Evolutionary conservation across 2,797 vertebrate genomes (phyloP).

Genomic region (Thaleichthys pacificus): DNA sequence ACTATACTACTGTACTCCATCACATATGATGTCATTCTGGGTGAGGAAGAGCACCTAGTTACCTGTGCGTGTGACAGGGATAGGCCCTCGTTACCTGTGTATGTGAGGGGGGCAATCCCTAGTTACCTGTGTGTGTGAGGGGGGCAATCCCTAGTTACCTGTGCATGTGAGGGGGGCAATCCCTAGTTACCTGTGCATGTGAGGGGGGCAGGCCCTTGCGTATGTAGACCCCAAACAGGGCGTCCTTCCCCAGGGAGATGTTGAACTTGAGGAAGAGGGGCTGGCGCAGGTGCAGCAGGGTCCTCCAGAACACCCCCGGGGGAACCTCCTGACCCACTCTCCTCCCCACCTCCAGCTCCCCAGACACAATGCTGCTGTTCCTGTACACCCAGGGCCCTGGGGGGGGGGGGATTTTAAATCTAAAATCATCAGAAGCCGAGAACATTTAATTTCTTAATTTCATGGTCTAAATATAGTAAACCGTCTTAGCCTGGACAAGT

Average conservation of each 20-base stretch:
- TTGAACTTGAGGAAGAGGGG: conserved; percentile 91
- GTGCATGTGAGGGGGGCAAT: not conserved
- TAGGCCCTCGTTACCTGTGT: conserved; percentile 38
- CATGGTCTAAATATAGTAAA: not conserved
- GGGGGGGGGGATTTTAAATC: not conserved
- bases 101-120: not conserved
- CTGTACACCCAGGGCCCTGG: conserved; percentile 78
- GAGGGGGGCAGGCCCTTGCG: conserved; percentile 86
- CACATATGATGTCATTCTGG: not conserved
- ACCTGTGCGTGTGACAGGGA: not conserved
- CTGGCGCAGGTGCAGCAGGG: conserved; percentile 83
- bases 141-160: conserved; percentile 71
- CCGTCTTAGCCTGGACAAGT: conserved; percentile 5
- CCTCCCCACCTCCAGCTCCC: conserved; percentile 84
- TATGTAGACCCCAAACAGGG: conserved; percentile 88
- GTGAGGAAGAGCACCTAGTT: not conserved
- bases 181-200: conserved; percentile 64
- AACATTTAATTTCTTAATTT: conserved; percentile 10
- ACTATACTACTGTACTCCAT: not conserved
- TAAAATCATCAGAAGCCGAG: conserved; percentile 1
- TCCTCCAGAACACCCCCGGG: conserved; percentile 87
- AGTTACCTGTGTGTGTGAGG: conserved; percentile 74
- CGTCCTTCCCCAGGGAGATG: conserved; percentile 87
- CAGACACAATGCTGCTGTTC: conserved; percentile 88
- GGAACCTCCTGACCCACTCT: conserved; percentile 86